phyloP scores from a whole-genome alignment of 92 coral and sea anemone genomes.

The Parazoanthus atlanticus region DNA sequence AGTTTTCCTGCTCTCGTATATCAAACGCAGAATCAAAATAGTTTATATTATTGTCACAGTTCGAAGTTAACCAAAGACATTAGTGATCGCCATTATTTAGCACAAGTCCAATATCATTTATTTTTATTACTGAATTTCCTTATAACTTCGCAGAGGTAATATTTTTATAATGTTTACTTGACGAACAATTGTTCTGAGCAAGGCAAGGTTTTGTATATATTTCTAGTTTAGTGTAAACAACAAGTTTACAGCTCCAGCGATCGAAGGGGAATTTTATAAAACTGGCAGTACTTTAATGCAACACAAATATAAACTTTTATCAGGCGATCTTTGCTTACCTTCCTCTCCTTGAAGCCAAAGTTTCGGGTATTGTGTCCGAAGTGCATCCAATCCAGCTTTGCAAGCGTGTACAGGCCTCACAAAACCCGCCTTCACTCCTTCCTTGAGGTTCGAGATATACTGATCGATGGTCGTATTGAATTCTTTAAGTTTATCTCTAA shows the following conservation, averaged over 20 bases:
- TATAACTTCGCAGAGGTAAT: not conserved
- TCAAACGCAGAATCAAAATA: not conserved
- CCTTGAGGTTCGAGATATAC: conserved; percentile 28
- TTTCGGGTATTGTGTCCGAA: conserved; percentile 1
- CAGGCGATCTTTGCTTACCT: not conserved
- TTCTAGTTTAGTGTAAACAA: not conserved
- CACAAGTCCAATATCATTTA: not conserved
- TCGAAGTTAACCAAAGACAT: not conserved
- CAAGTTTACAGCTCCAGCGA: not conserved
- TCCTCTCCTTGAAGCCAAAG: conserved; percentile 21
- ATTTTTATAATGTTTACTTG: not conserved
- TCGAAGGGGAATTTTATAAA: not conserved
- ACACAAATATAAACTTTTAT: not conserved
- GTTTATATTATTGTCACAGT: not conserved
- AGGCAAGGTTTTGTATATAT: not conserved
- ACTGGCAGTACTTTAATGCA: not conserved
- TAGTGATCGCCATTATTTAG: too few species aligned
- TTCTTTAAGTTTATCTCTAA: conserved; percentile 49
- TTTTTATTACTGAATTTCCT: not conserved
- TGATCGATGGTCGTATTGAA: conserved; percentile 18
- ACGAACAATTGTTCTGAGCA: not conserved
- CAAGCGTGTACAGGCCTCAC: conserved; percentile 4
- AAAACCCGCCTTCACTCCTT: conserved; percentile 26
- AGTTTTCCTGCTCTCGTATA: not conserved
- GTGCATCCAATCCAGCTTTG: conserved; percentile 27